Conservation (phyloP, 2,113 vertebrate species). For the Bubo scandiacus region DNA sequence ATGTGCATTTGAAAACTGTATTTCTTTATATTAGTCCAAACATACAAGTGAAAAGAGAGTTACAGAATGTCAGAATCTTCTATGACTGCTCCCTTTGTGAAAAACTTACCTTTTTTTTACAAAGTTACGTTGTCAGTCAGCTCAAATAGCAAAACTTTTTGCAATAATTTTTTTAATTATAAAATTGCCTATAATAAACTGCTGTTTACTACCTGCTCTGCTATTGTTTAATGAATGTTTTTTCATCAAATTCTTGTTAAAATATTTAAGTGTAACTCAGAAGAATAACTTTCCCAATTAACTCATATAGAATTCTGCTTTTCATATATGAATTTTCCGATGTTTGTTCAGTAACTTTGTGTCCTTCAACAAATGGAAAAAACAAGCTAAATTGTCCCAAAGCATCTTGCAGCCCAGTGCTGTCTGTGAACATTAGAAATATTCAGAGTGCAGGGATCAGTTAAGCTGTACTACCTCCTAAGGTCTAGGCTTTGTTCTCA, state of each 20-base stretch:
- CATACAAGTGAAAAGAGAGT: neutral
- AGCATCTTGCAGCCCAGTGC: neutral
- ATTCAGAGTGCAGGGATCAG: neutral
- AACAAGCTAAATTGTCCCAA: neutral
- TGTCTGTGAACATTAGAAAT: neutral
- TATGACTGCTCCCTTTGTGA: neutral
- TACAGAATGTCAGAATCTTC: neutral
- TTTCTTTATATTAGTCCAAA: neutral
- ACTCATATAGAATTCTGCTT: neutral
- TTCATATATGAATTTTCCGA: neutral
- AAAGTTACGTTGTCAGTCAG: neutral
- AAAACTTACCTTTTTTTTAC: neutral
- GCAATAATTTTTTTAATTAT: neutral
- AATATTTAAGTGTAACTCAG: neutral
- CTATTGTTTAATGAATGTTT: neutral
- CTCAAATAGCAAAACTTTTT: neutral
- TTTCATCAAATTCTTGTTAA: neutral
- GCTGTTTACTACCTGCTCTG: neutral
- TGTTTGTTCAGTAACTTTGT: neutral
- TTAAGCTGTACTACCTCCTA: neutral
- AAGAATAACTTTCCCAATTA: neutral
- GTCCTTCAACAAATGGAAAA: neutral
- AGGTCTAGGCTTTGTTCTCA: neutral
- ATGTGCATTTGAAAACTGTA: neutral
- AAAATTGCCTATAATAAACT: neutral